Base-by-base conservation (phyloP, 2,888 invertebrate species). In the Elmis aenea region DNA sequence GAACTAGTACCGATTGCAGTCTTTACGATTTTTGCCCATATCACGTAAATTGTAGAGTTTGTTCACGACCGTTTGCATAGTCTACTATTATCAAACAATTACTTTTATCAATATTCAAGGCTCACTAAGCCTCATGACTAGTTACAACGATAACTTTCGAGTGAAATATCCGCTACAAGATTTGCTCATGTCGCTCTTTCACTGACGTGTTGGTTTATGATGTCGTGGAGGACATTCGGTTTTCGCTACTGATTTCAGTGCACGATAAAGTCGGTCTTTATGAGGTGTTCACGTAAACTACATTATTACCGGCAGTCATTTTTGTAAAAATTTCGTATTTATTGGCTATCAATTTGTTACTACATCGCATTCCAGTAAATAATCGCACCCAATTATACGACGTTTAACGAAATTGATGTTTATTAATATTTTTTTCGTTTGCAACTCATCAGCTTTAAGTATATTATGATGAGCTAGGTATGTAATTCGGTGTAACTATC, bases 1-100 rank as follows among this genome's bases (percentile, higher is more conserved):
- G n/a, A n/a, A n/a, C n/a, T n/a, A n/a, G n/a, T n/a, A n/a, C n/a
- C n/a, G n/a, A n/a, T n/a, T n/a, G n/a, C n/a, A n/a, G n/a, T n/a
- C n/a, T n/a, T n/a, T n/a, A n/a, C n/a, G n/a, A n/a, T n/a, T 45
- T 45, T 42, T 36, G 16, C 37, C 23, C 14, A 20, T 24, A 27
- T 37, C 33, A 38, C 29, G 46, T 36, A 64, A 64, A 62, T 64
- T 62, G 62, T 59, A 59, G 59, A 62, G 62, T 62, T 61, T 62
- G 60, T 57, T 61, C 63, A 63, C 64, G 63, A 62, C 55, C 55
- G 51, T 50, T 57, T 54, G 45, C 59, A 61, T 61, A 61, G 53
- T 52, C 56, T 55, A 57, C 58, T 50, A 64, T 64, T 62, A 64
- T 62, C 62, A 65, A 65, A 65, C 64, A 65, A 65, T 65, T 65